Evolutionary conservation across 2,888 invertebrate genomes (phyloP).

Genomic region (Philaethria dido): DNA sequence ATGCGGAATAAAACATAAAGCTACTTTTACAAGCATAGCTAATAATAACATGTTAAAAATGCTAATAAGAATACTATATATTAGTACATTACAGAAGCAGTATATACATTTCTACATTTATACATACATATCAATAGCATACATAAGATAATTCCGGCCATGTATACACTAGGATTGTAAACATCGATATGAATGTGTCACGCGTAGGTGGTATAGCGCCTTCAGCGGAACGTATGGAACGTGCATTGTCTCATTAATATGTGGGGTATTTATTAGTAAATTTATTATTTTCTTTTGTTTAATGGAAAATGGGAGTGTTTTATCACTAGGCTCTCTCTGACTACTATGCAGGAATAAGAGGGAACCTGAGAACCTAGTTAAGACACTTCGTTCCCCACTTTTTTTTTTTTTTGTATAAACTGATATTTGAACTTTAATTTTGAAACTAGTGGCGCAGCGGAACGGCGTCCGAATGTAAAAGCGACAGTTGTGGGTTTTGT

Average conservation of each 20-base stretch:
- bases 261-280: neutral
- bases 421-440: no score
- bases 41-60: no score
- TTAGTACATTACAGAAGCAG: neutral
- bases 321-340: no score
- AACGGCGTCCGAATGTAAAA: no score
- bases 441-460: no score
- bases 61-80: neutral
- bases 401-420: no score
- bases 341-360: no score
- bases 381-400: neutral
- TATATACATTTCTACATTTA: neutral
- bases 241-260: constrained; percentile 7
- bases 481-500: no score
- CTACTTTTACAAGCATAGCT: no score
- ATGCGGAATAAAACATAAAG: no score
- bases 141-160: constrained; percentile 17
- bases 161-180: constrained; percentile 15
- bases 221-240: constrained; percentile 21
- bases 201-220: constrained; percentile 13
- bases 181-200: constrained; percentile 23
- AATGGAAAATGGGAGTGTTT: no score
- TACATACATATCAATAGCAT: neutral
- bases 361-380: no score
- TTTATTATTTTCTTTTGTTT: constrained; percentile 8